Conservation (phyloP, 2,797 vertebrate genomes). For the Nyctalus aviator region DNA sequence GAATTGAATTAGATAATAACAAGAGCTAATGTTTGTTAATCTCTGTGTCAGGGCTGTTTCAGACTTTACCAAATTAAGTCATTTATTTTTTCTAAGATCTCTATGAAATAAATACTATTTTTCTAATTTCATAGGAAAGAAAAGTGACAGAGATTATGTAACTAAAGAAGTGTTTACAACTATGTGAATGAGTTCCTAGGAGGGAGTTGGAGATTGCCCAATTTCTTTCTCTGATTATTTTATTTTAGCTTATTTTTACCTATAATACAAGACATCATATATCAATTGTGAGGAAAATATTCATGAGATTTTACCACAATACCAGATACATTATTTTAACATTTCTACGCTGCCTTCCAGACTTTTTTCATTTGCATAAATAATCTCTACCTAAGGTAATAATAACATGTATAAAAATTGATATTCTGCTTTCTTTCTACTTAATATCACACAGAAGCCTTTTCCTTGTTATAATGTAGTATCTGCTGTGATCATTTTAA, state of each 20-base stretch:
- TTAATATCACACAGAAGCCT: background rate
- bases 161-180: background rate
- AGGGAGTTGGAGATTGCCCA: background rate
- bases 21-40: background rate
- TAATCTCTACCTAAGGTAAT: background rate
- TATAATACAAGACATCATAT: background rate
- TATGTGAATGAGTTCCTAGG: background rate
- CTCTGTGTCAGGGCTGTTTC: background rate
- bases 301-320: background rate
- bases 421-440: background rate
- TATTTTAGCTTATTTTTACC: slow-evolving; percentile 42
- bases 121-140: background rate
- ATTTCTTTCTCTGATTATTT: background rate
- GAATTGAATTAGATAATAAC: background rate
- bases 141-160: background rate
- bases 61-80: background rate
- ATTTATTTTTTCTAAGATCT: background rate
- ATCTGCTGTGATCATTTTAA: slow-evolving; percentile 31
- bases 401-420: slow-evolving; percentile 4
- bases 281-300: background rate
- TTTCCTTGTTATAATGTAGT: background rate
- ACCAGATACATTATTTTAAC: background rate
- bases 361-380: background rate
- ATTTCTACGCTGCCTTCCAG: background rate
- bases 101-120: background rate